Percentiles rank a stretch among this genome's conserved stretches.
phyloP scores from a whole-genome alignment of 2,113 vertebrate species.

The Benthochromis sp. region DNA sequence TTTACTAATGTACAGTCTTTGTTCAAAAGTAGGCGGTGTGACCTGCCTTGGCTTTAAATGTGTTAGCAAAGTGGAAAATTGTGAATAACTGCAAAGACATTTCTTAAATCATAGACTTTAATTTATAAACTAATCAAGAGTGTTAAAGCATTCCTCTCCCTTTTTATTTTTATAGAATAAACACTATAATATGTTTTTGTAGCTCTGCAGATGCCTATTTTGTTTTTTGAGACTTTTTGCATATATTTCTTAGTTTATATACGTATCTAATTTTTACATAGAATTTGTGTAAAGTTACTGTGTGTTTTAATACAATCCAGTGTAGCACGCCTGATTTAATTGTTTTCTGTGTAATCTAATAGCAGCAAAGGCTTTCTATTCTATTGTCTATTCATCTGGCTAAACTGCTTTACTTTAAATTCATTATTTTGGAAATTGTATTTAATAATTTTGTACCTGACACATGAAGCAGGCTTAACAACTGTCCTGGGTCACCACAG shows the following conservation, averaged over 20 bases:
- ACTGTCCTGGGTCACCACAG: not conserved
- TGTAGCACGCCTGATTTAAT: rapidly evolving
- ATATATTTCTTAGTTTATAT: not conserved
- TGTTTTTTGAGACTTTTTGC: not conserved
- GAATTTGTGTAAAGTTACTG: not conserved
- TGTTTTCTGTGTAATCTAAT: not conserved
- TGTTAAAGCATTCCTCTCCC: not conserved
- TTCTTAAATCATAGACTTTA: not conserved
- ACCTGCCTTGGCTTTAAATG: not conserved
- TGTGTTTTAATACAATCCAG: not conserved
- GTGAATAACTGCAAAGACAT: not conserved
- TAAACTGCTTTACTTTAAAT: not conserved
- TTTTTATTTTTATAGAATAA: not conserved
- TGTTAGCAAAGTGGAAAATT: not conserved
- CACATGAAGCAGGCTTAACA: not conserved
- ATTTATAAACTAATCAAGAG: not conserved
- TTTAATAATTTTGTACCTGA: not conserved
- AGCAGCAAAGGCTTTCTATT: not conserved
- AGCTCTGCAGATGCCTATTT: not conserved
- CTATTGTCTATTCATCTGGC: not conserved
- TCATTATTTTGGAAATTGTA: not conserved
- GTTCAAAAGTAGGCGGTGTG: not conserved
- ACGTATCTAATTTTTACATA: not conserved
- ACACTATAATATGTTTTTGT: not conserved
- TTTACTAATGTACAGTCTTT: not conserved